These are phyloP conservation scores for Odontomachus brunneus DNA, from an alignment of 1,140 invertebrate genomes.

Conservation along the genomic window DNA sequence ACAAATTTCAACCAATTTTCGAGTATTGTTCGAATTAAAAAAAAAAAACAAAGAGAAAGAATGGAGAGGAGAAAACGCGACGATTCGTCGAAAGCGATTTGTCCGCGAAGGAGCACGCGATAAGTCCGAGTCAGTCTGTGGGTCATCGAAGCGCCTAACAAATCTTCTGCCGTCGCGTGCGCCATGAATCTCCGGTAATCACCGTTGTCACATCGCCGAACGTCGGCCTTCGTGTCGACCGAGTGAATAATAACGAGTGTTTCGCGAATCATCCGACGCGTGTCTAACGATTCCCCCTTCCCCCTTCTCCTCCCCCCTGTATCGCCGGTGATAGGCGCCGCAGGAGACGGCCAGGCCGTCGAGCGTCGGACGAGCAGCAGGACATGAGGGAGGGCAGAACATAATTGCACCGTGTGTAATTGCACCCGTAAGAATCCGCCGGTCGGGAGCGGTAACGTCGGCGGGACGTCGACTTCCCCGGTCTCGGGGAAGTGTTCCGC, in stretches of 20 bases:
- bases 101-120: not conserved
- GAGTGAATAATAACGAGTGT: conserved; percentile 65
- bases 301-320: too few relatives aligned
- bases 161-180: conserved; percentile 22
- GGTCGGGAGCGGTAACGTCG: conserved; percentile 21
- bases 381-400: conserved; percentile 22
- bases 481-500: not conserved
- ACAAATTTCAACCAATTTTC: too few relatives aligned
- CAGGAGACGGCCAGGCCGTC: conserved; percentile 18
- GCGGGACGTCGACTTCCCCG: conserved; percentile 31
- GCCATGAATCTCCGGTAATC: conserved; percentile 65
- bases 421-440: conserved; percentile 60
- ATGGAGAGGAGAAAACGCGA: not conserved
- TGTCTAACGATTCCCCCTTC: conserved; percentile 49
- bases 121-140: conserved; percentile 1
- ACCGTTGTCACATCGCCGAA: conserved; percentile 61
- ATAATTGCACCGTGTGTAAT: conserved; percentile 63
- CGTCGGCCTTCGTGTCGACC: conserved; percentile 27
- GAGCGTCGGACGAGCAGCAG: not conserved
- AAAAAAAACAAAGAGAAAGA: not conserved
- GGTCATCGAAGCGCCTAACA: conserved; percentile 15
- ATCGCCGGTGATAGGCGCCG: conserved; percentile 35
- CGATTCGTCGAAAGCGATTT: not conserved
- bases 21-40: too few relatives aligned
- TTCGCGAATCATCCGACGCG: conserved; percentile 46